Conservation (phyloP, 2,797 vertebrate species). For the Cynopterus sphinx region DNA sequence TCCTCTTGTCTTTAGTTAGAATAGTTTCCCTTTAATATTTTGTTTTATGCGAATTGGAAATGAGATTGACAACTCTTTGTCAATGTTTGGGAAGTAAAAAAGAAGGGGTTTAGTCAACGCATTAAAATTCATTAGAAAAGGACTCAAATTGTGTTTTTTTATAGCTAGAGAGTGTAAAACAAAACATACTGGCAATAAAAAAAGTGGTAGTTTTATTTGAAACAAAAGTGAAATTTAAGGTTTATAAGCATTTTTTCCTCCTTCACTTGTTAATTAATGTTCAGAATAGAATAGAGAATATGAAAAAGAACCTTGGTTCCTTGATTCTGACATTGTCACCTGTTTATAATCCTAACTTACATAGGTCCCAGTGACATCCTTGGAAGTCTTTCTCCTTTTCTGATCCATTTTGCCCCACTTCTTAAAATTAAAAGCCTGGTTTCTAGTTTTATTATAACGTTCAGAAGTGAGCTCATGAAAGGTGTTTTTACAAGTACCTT, state of each 20-base stretch:
- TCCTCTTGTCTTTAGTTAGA: not conserved
- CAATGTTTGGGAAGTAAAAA: conserved; percentile 37
- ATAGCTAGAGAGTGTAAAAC: not conserved
- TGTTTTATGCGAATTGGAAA: not conserved
- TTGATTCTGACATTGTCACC: not conserved
- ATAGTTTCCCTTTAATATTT: not conserved
- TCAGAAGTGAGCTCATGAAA: not conserved
- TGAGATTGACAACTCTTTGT: not conserved
- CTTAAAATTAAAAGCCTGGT: conserved; percentile 22
- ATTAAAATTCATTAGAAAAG: not conserved
- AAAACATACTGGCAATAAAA: not conserved
- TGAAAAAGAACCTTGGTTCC: not conserved
- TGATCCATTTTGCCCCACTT: not conserved
- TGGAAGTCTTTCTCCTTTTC: not conserved
- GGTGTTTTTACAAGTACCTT: not conserved
- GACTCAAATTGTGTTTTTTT: not conserved
- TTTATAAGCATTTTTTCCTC: not conserved
- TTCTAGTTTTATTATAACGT: not conserved
- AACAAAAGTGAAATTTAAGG: not conserved
- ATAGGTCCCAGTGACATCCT: not conserved
- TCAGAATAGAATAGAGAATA: not conserved
- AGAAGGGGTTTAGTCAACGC: not conserved
- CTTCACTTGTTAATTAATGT: not conserved
- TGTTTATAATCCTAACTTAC: not conserved
- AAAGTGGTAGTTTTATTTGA: not conserved